Conservation (phyloP, 1,140 invertebrate species). For the Ips typographus region DNA sequence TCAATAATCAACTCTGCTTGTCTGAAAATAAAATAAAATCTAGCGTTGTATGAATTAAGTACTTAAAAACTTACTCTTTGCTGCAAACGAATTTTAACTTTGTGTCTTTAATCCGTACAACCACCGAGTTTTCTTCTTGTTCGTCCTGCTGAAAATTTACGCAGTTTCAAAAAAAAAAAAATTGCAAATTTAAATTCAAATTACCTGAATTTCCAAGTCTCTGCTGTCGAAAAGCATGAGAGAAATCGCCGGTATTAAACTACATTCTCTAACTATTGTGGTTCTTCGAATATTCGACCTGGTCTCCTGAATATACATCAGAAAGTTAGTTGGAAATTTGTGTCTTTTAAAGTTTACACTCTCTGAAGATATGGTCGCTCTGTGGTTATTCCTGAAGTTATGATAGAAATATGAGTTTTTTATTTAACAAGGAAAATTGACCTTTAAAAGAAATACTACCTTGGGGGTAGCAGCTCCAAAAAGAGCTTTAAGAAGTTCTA, state of each 20-base stretch:
- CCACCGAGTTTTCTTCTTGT: constrained; percentile 37
- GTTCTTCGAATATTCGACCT: constrained; percentile 48
- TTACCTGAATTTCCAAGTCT: constrained; percentile 39
- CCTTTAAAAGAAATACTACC: constrained; percentile 31
- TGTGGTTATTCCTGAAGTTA: constrained; percentile 46
- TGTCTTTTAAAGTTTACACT: constrained; percentile 48
- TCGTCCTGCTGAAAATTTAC: constrained; percentile 25
- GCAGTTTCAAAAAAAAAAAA: constrained; percentile 52
- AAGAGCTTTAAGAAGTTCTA: constrained; percentile 94
- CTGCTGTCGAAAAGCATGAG: constrained; percentile 48
- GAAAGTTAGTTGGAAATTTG: constrained; percentile 43
- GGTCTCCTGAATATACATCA: constrained; percentile 51
- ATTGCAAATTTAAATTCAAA: constrained; percentile 20
- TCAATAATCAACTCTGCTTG: constrained; percentile 41
- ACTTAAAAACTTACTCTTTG: constrained; percentile 40
- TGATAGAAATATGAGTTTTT: not conserved
- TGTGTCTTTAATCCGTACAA: constrained; percentile 42
- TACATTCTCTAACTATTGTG: constrained; percentile 48
- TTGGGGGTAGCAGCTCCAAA: constrained; percentile 87
- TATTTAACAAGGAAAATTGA: too few relatives aligned
- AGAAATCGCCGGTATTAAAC: constrained; percentile 45
- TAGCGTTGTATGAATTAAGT: constrained; percentile 3
- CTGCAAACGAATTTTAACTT: constrained; percentile 45
- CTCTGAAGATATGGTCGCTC: constrained; percentile 46
- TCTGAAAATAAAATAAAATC: constrained; percentile 40